phyloP scores from a whole-genome alignment of 2,888 invertebrate species.

The Cheiracanthium punctorium region DNA sequence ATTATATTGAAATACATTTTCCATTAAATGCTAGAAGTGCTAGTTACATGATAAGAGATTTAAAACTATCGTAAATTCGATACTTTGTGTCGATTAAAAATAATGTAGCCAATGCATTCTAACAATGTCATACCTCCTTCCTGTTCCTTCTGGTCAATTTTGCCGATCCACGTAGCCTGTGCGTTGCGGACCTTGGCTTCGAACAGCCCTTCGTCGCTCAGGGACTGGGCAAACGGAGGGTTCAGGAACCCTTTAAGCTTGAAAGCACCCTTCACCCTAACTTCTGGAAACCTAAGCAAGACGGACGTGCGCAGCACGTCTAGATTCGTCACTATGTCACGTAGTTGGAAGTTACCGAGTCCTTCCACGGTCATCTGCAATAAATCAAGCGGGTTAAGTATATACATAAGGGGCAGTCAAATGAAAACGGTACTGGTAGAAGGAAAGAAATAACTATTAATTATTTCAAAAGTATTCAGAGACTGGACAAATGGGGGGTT shows the following conservation, averaged over 20 bases:
- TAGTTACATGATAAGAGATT: no score
- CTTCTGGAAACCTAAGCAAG: conserved; percentile 43
- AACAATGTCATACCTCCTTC: background rate
- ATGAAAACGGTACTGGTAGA: no score
- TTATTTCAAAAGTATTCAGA: no score
- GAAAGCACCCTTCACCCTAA: conserved; percentile 44
- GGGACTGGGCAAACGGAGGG: conserved; percentile 47
- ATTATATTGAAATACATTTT: no score
- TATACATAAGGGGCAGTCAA: no score
- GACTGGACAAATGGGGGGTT: conserved; percentile 50
- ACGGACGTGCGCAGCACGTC: conserved; percentile 49
- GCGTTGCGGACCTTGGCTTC: conserved; percentile 46
- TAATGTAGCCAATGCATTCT: no score
- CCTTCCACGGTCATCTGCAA: conserved; percentile 42
- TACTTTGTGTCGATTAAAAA: no score
- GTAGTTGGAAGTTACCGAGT: conserved; percentile 50
- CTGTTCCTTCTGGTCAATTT: conserved; percentile 27
- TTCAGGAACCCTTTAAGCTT: conserved; percentile 63
- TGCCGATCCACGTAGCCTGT: conserved; percentile 58
- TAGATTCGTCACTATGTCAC: conserved; percentile 59
- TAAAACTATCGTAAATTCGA: no score
- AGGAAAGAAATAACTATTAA: no score
- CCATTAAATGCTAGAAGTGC: no score
- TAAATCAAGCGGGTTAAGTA: background rate
- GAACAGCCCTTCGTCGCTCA: conserved; percentile 55